Base-by-base conservation (phyloP, 2,888 invertebrate genomes). In the Ernsta delagoae region DNA sequence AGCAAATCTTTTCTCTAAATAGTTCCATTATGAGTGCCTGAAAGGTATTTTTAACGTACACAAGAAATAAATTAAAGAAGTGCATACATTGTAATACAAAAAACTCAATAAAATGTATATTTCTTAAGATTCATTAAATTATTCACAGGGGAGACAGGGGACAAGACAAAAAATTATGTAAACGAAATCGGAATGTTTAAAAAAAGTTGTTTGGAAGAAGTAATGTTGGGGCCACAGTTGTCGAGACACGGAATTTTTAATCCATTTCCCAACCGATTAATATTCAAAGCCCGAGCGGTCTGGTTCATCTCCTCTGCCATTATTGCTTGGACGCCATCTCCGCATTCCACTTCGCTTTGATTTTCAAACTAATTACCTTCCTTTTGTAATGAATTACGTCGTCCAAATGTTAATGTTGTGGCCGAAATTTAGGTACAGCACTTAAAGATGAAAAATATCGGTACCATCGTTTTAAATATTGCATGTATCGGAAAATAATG, bases 241-340 rank as follows among this genome's bases (percentile, higher is more conserved):
- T 87, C 72, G 80, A 78, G 84, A 91, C 91, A 90, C 82, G 88
- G 92, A 91, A 90, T 92, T 92, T 92, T 94, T 94, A 94, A 94
- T 94, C 94, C 91, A 93, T 94, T 93, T 93, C 93, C 93, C 87
- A 82, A 91, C 85, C 90, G 90, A 94, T 94, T 94, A 94, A 94
- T 93, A 94, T 94, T 94, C 94, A 94, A 83, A 85, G 79, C 92
- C 83, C 87, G 92, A 81, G 78, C 86, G 87, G 94, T 93, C 94
- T 94, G 94, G 92, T 88, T 94, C 94, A 94, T 94, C 94, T 94
- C 94, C 94, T 93, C 72, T 78, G 75, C 84, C 84, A 86, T 90
- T 92, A 93, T 92, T 89, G 89, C 87, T 83, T 81, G 90, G 90
- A 85, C 90, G 86, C 79, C 85, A 81, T 83, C 82, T 80, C 81